Evolutionary conservation across 2,113 vertebrate genomes (phyloP), one percentile per base, ranked within the genome.

Genomic region (Aix galericulata): DNA sequence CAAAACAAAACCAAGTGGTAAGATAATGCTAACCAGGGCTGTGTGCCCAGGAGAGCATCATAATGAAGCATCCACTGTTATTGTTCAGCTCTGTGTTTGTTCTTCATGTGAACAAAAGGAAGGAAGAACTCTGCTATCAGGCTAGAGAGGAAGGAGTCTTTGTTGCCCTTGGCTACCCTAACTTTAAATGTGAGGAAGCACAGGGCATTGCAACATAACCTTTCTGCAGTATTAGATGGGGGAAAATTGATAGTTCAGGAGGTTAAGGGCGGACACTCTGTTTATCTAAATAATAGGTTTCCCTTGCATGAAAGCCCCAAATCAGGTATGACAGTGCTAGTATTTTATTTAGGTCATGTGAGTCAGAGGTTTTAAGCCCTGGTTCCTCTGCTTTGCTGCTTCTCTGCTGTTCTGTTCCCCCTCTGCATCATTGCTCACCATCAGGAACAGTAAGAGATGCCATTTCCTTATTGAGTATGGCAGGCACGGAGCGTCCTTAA

Each of bases 161-260:
- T 97, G 97, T 97, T 98, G 97, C 97, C 97, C 96, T 98, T 97
- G 97, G 97, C 98, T 97, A 95, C 97, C 86, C 94, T 98, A 81
- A 12, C 88, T 97, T 96, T 98, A 98, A 98, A 98, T 98, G 68
- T 91, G 96, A 98, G 97, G 98, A 98, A 98, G 82, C 62, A 1
- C 86, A 97, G 97, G 95, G 97, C 93, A 95, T 16, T 97, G 96
- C 93, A 95, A 60, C 88, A 85, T 97, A 97, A 98, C 97, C 95
- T 94, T 34, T 89, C 92, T 86, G 11, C 79, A 31, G 58, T 56
- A 58, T 67, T 91, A 90, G 79, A 84, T 1, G 4, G 66, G 66
- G 55, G 62, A 94, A 81, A 96, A 90, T 32, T 36, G 86, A 73
- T 87, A 96, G 81, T 87, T 95, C 50, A 73, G 90, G 75, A 91